phyloP scores from a whole-genome alignment of 2,113 vertebrate species.

The Vombatus ursinus region DNA sequence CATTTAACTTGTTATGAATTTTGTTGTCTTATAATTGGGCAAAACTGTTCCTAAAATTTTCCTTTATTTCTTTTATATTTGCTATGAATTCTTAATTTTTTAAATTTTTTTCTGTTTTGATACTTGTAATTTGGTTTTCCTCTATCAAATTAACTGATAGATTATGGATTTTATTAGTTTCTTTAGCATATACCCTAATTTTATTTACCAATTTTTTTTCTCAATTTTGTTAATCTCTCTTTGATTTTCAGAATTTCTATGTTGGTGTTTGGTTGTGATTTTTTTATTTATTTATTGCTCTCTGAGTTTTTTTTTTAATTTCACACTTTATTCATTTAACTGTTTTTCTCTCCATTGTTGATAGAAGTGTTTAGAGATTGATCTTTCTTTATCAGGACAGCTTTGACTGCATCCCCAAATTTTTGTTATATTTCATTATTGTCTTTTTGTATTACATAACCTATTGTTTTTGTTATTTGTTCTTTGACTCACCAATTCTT shows the following conservation, averaged over 20 bases:
- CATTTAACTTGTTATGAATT: not conserved
- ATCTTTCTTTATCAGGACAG: not conserved
- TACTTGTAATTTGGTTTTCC: not conserved
- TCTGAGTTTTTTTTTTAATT: not conserved
- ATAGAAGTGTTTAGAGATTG: not conserved
- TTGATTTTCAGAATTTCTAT: not conserved
- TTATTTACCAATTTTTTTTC: not conserved
- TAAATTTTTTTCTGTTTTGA: not conserved
- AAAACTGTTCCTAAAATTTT: not conserved
- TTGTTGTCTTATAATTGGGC: not conserved
- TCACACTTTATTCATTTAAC: not conserved
- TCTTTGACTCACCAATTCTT: not conserved
- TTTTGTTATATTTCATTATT: not conserved
- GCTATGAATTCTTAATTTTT: not conserved
- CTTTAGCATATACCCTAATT: not conserved
- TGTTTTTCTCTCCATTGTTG: not conserved
- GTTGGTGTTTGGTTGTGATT: not conserved
- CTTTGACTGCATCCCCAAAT: not conserved
- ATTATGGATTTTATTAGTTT: not conserved
- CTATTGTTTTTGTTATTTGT: not conserved
- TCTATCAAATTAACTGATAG: not conserved
- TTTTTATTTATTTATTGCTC: not conserved
- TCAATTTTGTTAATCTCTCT: not conserved
- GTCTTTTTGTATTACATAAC: not conserved
- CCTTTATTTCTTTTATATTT: not conserved